Base-by-base conservation (phyloP, 2,797 vertebrate species). In the Rhinella marina region DNA sequence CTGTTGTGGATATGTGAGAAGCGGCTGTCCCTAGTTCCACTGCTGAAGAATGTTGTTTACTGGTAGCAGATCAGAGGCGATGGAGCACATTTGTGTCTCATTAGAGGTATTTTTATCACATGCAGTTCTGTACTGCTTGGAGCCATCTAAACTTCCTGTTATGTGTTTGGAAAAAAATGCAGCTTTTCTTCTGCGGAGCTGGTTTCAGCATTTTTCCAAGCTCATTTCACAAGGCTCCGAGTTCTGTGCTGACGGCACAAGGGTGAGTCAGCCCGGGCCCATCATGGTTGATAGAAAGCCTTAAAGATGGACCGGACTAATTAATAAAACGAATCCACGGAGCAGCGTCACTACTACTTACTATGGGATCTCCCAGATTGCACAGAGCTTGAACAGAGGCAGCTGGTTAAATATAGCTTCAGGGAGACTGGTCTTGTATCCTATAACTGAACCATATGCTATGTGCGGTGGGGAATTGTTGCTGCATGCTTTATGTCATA, bases 181-280 rank as follows among this genome's bases (percentile, higher is more conserved):
- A 57, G 89, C 80, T 88, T 88, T 32, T 66, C 85, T 91, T 57
- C 57, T 8, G 4, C 73, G 90, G 88, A 91, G 82, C 87, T 85
- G 90, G 79, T 90, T 91, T 88, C 90, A 92, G 85, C 62, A 81
- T 92, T 90, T 77, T 73, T 82, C 83, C 90, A 85, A 93, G 90
- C 61, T 90, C 89, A 85, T 91, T 93, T 91, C 91, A 91, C 86
- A 90, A 92, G 85, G 89, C 50, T 76, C 21, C 64, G 14, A 61
- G 68, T 82, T 82, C 57, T 64, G 66, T 72, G 64, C 73, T 82
- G 79, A 86, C 48, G 84, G 52, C 59, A 86, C n/a, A 59, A 64
- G 68, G 9, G 41, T 61, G 72, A 89, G 16, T 86, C 25, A 66
- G 27, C 23, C 50, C 29, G 50, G 13, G 61, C 52, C 19, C 61